These are phyloP conservation scores for Homalodisca vitripennis DNA, from an alignment of 1,140 invertebrate genomes.

Conservation along the genomic window DNA sequence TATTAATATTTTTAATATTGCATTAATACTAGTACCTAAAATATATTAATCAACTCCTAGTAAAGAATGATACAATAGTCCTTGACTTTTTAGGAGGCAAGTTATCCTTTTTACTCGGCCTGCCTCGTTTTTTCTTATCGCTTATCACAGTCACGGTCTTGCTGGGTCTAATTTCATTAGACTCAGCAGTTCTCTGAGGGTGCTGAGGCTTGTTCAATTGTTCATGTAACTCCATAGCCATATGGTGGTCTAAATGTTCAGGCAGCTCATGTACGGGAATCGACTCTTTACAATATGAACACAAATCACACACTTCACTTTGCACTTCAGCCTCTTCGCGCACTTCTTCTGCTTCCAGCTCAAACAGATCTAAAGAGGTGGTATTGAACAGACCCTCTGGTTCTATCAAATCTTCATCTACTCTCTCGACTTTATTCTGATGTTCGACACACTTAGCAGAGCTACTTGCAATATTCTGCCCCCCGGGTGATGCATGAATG, in stretches of 20 bases:
- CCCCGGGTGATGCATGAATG: not conserved
- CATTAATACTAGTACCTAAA: too few species aligned
- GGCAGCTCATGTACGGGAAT: constrained; percentile 34
- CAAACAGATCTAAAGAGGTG: not conserved
- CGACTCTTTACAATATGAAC: constrained; percentile 33
- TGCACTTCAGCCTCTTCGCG: constrained; percentile 1
- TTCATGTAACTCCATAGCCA: constrained; percentile 37
- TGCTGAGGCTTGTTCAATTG: not conserved
- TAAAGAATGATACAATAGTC: constrained; percentile 25
- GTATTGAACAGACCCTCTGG: not conserved
- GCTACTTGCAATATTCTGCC: not conserved
- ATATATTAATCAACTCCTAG: not conserved
- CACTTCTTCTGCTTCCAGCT: not conserved
- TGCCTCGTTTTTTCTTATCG: constrained; percentile 19
- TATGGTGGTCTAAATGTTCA: constrained; percentile 40
- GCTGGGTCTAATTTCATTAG: not conserved
- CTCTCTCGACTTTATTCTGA: not conserved
- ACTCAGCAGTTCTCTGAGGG: not conserved
- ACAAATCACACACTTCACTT: constrained; percentile 21
- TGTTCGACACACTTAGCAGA: not conserved
- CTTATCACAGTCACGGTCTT: not conserved
- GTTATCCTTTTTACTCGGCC: constrained; percentile 20
- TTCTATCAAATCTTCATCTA: constrained; percentile 6
- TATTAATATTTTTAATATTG: too few species aligned
- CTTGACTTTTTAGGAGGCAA: constrained; percentile 1